Evolutionary conservation across 2,888 invertebrate genomes (phyloP).

Genomic region (Sphaerophoria taeniata): DNA sequence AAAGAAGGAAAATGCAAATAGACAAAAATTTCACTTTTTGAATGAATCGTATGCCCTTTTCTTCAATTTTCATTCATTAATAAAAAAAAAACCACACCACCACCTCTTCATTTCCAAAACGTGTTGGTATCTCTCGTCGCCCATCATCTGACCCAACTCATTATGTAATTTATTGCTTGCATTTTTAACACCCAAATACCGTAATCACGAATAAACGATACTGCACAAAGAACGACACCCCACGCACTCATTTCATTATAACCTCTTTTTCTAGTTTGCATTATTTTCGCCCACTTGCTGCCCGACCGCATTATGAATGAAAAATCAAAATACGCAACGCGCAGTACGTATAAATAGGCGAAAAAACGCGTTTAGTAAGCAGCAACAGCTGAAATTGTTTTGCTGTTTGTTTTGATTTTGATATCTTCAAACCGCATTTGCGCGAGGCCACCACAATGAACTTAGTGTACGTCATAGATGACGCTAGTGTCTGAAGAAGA

Average conservation of each 20-base stretch:
- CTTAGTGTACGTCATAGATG: conserved; percentile 58
- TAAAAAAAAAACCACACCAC: no score
- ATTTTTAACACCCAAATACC: conserved; percentile 30
- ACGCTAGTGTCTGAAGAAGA: conserved; percentile 51
- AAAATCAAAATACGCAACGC: conserved; percentile 55
- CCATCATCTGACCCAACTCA: conserved; percentile 4
- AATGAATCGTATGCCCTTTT: no score
- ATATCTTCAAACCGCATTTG: conserved; percentile 41
- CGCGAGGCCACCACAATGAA: conserved; percentile 18
- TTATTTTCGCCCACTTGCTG: conserved; percentile 48
- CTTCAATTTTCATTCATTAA: no score
- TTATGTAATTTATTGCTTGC: conserved; percentile 11
- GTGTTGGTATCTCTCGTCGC: background rate
- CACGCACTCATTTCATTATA: conserved; percentile 12
- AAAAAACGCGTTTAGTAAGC: conserved; percentile 27
- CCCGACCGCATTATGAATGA: conserved; percentile 48
- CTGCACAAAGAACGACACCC: background rate
- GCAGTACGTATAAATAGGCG: conserved; percentile 4
- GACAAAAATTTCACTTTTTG: no score
- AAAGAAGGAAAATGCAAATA: no score
- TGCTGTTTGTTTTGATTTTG: background rate
- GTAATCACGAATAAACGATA: background rate
- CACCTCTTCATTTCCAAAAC: background rate
- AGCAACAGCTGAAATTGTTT: conserved; percentile 28
- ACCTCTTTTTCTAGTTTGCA: conserved; percentile 36